phyloP scores from a whole-genome alignment of 2,797 vertebrate species.

The Choloepus didactylus region DNA sequence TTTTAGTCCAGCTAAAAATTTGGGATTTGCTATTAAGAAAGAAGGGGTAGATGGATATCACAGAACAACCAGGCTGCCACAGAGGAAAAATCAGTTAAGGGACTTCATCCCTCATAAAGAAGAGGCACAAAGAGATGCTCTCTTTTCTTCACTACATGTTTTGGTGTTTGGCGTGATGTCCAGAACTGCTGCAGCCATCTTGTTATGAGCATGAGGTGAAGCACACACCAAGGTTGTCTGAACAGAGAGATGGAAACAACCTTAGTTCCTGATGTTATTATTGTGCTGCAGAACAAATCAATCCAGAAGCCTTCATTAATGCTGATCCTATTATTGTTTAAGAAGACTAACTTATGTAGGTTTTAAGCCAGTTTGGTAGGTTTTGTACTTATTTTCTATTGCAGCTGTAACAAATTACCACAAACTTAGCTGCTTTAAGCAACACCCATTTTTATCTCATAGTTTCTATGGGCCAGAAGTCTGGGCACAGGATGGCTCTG shows the following conservation, averaged over 20 bases:
- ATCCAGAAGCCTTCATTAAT: background rate
- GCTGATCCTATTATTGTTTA: background rate
- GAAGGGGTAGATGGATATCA: background rate
- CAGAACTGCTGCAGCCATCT: background rate
- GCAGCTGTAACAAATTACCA: background rate
- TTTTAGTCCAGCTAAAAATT: background rate
- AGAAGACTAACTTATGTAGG: background rate
- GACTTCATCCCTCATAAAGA: background rate
- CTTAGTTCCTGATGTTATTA: background rate
- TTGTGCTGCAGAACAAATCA: background rate
- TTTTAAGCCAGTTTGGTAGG: slow-evolving; percentile 17
- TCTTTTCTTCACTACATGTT: background rate
- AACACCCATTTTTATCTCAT: background rate
- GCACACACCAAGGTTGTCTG: background rate
- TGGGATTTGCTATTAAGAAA: background rate
- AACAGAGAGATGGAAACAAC: background rate
- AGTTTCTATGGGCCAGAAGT: background rate
- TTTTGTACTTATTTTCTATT: background rate
- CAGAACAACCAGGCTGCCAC: background rate
- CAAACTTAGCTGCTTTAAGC: background rate
- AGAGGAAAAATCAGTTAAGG: background rate
- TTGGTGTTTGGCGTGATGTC: background rate
- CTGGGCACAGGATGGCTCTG: background rate
- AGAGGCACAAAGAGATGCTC: background rate
- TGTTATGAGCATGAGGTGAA: background rate